phyloP scores from a whole-genome alignment of 2,113 vertebrate species.

The Rhinogobius similis region DNA sequence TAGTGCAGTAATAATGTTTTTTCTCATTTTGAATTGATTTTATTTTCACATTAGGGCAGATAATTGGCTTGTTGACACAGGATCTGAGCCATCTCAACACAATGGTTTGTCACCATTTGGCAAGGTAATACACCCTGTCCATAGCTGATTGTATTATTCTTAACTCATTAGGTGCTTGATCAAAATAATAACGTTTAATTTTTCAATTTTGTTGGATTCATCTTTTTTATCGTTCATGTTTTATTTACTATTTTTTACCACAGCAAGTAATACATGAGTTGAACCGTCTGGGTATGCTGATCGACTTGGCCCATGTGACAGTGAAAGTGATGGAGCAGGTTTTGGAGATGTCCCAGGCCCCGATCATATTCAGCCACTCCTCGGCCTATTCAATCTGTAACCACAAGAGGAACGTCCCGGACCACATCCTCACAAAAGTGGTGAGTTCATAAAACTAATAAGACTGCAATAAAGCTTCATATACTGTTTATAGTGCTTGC shows the following conservation, averaged over 20 bases:
- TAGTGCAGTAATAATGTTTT: neutral
- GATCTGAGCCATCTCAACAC: slow-evolving; percentile 63
- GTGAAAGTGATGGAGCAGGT: slow-evolving; percentile 82
- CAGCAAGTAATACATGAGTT: slow-evolving; percentile 86
- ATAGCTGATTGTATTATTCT: neutral
- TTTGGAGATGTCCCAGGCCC: slow-evolving; percentile 81
- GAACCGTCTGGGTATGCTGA: slow-evolving; percentile 92
- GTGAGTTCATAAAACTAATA: slow-evolving; percentile 71
- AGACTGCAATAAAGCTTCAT: neutral
- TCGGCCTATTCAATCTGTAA: slow-evolving; percentile 82
- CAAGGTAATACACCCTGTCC: slow-evolving; percentile 75
- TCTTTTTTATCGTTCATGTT: too few species aligned
- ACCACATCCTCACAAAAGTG: slow-evolving; percentile 82
- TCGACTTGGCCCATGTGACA: slow-evolving; percentile 88
- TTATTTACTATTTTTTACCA: neutral
- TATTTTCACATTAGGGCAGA: slow-evolving; percentile 83
- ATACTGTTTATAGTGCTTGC: too few species aligned
- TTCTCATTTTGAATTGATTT: too few species aligned
- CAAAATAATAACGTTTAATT: neutral
- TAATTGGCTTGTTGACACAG: slow-evolving; percentile 89
- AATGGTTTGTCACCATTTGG: slow-evolving; percentile 86
- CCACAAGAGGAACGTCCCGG: slow-evolving; percentile 84
- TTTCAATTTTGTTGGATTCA: too few species aligned
- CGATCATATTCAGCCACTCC: slow-evolving; percentile 95
- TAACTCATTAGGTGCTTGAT: neutral